Evolutionary conservation across 2,888 invertebrate genomes (phyloP).

Genomic region (Callosobruchus maculatus): DNA sequence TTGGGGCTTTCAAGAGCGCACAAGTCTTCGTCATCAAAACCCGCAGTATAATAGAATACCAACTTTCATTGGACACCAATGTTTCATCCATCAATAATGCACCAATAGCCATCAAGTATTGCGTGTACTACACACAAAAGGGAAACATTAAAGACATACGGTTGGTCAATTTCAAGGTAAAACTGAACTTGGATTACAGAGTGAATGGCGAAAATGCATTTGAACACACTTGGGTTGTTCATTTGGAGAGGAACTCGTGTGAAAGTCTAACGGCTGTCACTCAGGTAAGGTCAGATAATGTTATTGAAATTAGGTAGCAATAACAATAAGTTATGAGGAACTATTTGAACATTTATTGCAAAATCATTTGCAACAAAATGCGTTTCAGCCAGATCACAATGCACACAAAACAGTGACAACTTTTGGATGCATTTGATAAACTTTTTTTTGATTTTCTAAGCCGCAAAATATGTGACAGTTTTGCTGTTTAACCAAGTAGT

Average conservation of each 20-base stretch:
- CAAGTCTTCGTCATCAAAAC: constrained; percentile 54
- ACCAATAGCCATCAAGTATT: constrained; percentile 16
- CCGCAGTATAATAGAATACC: constrained; percentile 40
- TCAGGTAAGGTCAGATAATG: constrained; percentile 14
- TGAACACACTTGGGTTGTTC: constrained; percentile 6
- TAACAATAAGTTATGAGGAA: no score
- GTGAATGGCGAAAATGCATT: constrained; percentile 8
- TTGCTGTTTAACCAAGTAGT: no score
- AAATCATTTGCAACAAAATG: no score
- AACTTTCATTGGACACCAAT: constrained; percentile 16
- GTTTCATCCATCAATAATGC: constrained; percentile 6
- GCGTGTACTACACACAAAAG: constrained; percentile 20
- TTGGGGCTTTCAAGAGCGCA: constrained; percentile 58
- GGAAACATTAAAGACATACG: constrained; percentile 12
- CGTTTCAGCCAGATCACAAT: no score
- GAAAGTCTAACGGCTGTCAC: constrained; percentile 5
- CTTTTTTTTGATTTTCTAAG: no score
- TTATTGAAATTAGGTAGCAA: no score
- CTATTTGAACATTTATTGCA: no score
- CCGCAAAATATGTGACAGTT: no score
- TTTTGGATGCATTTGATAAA: no score
- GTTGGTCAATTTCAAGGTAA: constrained; percentile 9
- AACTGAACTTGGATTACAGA: constrained; percentile 17
- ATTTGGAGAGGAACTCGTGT: constrained; percentile 3
- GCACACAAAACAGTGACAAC: no score